Evolutionary conservation across 2,113 vertebrate species (phyloP).

Genomic region (Macquaria ambigua): DNA sequence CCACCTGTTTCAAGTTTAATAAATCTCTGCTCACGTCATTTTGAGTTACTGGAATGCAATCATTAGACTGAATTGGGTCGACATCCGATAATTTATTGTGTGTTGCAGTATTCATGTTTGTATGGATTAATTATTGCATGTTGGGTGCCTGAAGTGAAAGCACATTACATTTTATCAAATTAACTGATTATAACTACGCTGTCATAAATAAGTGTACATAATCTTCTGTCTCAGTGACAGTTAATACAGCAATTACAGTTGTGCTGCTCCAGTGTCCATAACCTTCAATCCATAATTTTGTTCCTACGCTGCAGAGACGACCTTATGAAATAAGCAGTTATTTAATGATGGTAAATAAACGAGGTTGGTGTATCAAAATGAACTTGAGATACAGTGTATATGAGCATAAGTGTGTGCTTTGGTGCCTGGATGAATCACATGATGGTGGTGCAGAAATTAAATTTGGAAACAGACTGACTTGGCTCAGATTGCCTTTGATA

Average conservation of each 20-base stretch:
- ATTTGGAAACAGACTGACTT: constrained; percentile 33
- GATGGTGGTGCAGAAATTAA: constrained; percentile 23
- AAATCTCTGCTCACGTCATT: constrained; percentile 14
- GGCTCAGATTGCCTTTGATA: constrained; percentile 32
- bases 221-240: background rate
- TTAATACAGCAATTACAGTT: background rate
- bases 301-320: background rate
- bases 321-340: background rate
- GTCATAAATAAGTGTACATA: constrained; percentile 1
- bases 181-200: constrained; percentile 26
- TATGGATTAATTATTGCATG: constrained; percentile 22
- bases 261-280: background rate
- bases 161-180: constrained; percentile 29
- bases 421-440: constrained; percentile 28
- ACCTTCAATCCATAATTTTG: no score
- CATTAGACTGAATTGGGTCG: constrained; percentile 23
- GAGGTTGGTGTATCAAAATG: background rate
- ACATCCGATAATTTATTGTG: constrained; percentile 6
- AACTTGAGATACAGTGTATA: background rate
- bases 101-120: constrained; percentile 33
- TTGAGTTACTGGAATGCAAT: constrained; percentile 24
- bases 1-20: constrained; percentile 33
- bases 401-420: background rate
- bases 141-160: constrained; percentile 19
- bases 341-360: constrained; percentile 25